phyloP scores from a whole-genome alignment of 1,140 invertebrate species.

The Drosophila subpulchrella region DNA sequence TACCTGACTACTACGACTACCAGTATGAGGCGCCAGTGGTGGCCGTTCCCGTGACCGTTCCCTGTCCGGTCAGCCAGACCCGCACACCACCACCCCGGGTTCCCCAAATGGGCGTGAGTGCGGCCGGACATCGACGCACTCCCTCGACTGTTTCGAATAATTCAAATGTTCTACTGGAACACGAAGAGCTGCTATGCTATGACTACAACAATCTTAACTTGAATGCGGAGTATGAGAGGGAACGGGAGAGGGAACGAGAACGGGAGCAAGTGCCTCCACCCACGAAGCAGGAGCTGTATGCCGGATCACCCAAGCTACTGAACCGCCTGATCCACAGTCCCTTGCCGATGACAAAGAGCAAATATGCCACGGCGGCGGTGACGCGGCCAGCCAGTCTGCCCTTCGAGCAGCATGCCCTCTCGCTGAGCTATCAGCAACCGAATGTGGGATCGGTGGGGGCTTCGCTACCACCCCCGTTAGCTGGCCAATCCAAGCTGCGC shows the following conservation, averaged over 20 bases:
- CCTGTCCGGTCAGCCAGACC: constrained; percentile 44
- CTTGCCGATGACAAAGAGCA: constrained; percentile 56
- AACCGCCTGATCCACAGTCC: constrained; percentile 75
- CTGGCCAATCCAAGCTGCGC: constrained; percentile 65
- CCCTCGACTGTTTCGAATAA: constrained; percentile 80
- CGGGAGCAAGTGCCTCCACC: constrained; percentile 37
- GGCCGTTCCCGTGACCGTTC: constrained; percentile 6
- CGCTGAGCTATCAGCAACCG: constrained; percentile 40
- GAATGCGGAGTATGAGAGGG: constrained; percentile 65
- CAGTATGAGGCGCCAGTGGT: constrained; percentile 62
- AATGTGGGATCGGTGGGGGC: neutral
- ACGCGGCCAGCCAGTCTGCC: constrained; percentile 90
- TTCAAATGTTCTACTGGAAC: constrained; percentile 85
- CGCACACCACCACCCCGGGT: constrained; percentile 77
- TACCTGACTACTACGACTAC: constrained; percentile 81
- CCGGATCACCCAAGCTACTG: constrained; percentile 69
- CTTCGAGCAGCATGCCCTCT: constrained; percentile 69
- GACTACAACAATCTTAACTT: constrained; percentile 84
- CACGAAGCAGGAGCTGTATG: constrained; percentile 73
- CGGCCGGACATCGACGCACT: constrained; percentile 75
- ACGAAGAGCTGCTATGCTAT: constrained; percentile 75
- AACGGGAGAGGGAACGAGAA: constrained; percentile 10
- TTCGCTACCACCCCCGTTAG: constrained; percentile 45
- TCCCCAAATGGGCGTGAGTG: constrained; percentile 81
- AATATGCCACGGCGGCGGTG: constrained; percentile 61